phyloP scores from a whole-genome alignment of 1,140 invertebrate genomes.

The Drosophila ohnishii region DNA sequence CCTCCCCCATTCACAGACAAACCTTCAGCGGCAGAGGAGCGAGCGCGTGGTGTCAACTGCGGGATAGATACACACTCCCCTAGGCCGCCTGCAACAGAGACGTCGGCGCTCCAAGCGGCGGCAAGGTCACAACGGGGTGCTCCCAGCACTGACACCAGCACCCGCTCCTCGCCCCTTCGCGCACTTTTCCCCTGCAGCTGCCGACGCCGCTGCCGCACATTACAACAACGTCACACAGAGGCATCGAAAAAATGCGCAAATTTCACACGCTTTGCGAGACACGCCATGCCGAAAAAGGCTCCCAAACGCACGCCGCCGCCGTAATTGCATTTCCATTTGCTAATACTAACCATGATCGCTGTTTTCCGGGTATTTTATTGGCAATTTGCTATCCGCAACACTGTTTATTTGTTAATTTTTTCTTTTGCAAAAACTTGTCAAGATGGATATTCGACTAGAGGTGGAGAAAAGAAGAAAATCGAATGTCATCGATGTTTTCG shows the following conservation, averaged over 20 bases:
- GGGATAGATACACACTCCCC: conserved; percentile 42
- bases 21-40: not conserved
- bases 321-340: not conserved
- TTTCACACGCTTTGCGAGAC: conserved; percentile 1
- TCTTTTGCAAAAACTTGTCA: conserved; percentile 46
- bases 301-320: not conserved
- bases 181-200: conserved; percentile 16
- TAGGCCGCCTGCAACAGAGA: conserved; percentile 14
- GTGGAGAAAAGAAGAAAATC: no score
- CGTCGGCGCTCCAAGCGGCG: conserved; percentile 12
- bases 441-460: conserved; percentile 28
- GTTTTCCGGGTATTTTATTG: conserved; percentile 21
- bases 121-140: conserved; percentile 43
- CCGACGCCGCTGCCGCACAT: conserved; percentile 1
- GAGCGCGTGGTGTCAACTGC: conserved; percentile 28
- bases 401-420: conserved; percentile 32
- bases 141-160: not conserved
- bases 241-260: conserved; percentile 38
- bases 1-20: not conserved
- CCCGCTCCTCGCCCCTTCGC: not conserved
- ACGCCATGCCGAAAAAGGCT: not conserved
- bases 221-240: conserved; percentile 18
- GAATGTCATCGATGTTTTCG: no score
- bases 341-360: conserved; percentile 34
- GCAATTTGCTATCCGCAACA: conserved; percentile 14